Conservation (phyloP, 2,797 vertebrate species). For the Peromyscus aztecus region DNA sequence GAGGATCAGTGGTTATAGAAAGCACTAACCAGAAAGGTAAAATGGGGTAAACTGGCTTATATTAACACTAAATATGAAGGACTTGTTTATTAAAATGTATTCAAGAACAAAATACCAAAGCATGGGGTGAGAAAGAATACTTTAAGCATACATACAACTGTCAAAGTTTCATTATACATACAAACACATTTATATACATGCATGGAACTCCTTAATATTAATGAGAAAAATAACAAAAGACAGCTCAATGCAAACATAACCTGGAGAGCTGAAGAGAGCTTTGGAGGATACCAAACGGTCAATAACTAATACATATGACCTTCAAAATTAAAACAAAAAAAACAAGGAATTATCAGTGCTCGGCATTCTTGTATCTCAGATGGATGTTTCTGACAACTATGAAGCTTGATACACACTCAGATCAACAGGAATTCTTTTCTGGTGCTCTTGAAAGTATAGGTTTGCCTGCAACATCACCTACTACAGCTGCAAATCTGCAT, state of each 20-base stretch:
- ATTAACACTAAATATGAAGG: constrained; percentile 33
- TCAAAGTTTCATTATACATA: not conserved
- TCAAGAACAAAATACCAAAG: not conserved
- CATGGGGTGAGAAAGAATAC: not conserved
- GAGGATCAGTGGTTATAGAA: not conserved
- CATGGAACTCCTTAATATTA: not conserved
- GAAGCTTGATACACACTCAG: not conserved
- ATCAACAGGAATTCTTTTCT: not conserved
- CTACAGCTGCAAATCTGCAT: not conserved
- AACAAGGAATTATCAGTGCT: not conserved
- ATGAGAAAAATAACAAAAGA: constrained; percentile 35
- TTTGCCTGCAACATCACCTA: not conserved
- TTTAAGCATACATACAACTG: not conserved
- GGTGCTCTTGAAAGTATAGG: not conserved
- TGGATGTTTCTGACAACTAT: not conserved
- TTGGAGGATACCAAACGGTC: not conserved
- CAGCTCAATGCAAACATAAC: not conserved
- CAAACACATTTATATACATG: not conserved
- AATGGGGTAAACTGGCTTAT: not conserved
- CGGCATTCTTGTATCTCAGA: not conserved
- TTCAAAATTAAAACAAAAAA: constrained; percentile 7
- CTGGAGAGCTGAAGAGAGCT: not conserved
- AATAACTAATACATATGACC: not conserved
- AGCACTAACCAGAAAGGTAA: not conserved
- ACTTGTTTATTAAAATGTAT: constrained; percentile 40